Evolutionary conservation across 2,797 vertebrate species (phyloP), one percentile per base, ranked within the genome.

Genomic region (Silurus aristotelis): DNA sequence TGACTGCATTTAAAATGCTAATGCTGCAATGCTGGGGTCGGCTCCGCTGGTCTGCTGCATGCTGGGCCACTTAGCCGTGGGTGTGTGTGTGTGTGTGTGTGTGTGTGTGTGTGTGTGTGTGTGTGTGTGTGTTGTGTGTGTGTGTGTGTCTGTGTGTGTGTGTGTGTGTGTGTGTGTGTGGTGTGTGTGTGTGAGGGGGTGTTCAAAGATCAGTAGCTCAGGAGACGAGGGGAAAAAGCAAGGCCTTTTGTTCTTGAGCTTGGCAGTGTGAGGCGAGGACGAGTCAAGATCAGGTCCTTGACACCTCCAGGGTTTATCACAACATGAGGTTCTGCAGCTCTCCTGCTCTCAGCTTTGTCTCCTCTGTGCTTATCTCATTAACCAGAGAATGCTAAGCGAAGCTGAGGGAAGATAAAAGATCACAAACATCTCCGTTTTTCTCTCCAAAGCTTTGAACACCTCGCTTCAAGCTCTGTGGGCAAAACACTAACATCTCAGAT

Each of bases 1-100:
- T 67, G 58, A 66, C 48, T 60, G 91, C 94, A 94, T 97, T 97
- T 97, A 95, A 97, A 94, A 97, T 97, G 97, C 94, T 95, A 98
- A 98, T 97, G 91, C 82, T 84, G 87, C 85, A 77, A 92, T 89
- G 87, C 89, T 90, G 91, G 91, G 91, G 88, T 64, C 71, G 96
- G 96, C 97, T 96, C 96, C 93, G 92, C 94, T 89, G 89, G 95
- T 96, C 96, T 97, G 92, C 93, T 95, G 92, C 96, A 95, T 93
- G 93, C 94, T 94, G 95, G 89, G 93, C 81, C 84, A 77, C 81
- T 72, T 70, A 83, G 84, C 79, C 22, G 82, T 83, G 89, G 85
- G 82, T 85, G 83, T 79, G 81, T 82, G 82, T 86, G 83, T 85
- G 15, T 31, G 25, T 56, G 27, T 77, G 75, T 77, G 27, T 56